phyloP scores from a whole-genome alignment of 2,888 invertebrate genomes.

The Oligia strigilis region DNA sequence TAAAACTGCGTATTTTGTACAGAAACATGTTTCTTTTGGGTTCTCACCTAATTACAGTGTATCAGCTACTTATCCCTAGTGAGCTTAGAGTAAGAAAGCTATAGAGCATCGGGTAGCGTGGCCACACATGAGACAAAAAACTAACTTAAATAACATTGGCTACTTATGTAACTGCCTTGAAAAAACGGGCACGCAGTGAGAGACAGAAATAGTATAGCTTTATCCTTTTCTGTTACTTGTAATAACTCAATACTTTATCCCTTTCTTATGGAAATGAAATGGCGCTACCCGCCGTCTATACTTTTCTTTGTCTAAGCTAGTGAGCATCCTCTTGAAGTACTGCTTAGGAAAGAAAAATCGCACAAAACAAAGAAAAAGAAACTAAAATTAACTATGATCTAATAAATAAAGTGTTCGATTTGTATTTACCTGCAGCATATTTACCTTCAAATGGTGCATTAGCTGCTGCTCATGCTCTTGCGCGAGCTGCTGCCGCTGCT shows the following conservation, averaged over 20 bases:
- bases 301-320: not conserved
- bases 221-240: too few species aligned
- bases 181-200: too few species aligned
- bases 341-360: constrained; percentile 25
- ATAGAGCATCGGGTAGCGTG: too few species aligned
- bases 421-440: constrained; percentile 64
- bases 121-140: too few species aligned
- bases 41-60: not conserved
- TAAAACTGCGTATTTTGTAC: constrained; percentile 15
- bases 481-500: constrained; percentile 97
- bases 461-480: constrained; percentile 97
- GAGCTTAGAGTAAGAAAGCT: too few species aligned
- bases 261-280: too few species aligned
- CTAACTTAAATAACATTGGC: too few species aligned
- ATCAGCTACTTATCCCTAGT: not conserved
- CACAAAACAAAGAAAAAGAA: constrained; percentile 21
- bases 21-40: not conserved
- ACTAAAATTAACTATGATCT: constrained; percentile 53
- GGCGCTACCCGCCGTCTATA: too few species aligned
- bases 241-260: too few species aligned
- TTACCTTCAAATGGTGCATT: constrained; percentile 96
- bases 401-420: constrained; percentile 59
- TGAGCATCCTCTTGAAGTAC: constrained; percentile 23
- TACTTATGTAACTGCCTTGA: too few species aligned
- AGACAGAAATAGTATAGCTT: too few species aligned